phyloP scores from a whole-genome alignment of 1,140 invertebrate genomes.

The Pseudomyrmex flavicornis region DNA sequence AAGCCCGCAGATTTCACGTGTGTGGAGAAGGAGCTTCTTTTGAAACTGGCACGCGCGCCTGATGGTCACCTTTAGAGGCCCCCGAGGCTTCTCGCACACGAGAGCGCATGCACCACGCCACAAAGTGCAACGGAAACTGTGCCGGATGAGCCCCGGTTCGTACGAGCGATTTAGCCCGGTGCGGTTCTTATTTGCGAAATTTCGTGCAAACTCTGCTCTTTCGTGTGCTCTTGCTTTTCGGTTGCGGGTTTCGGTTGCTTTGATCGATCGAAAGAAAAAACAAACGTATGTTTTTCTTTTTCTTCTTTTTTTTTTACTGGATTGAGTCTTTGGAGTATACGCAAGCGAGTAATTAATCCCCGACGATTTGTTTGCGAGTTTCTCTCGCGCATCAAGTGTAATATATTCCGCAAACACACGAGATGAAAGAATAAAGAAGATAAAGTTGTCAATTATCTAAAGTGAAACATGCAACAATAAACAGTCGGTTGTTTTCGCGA shows the following conservation, averaged over 20 bases:
- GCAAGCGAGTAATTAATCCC: not conserved
- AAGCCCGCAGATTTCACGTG: slow-evolving; percentile 26
- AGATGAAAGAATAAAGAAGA: no score
- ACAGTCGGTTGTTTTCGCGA: not conserved
- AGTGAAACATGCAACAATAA: no score
- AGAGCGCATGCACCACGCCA: slow-evolving; percentile 30
- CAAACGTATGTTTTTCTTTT: not conserved
- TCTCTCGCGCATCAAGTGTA: no score
- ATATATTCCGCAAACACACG: no score
- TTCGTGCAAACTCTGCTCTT: not conserved
- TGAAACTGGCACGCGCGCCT: slow-evolving; percentile 28
- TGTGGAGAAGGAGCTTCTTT: slow-evolving; percentile 28
- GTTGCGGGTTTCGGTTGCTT: not conserved
- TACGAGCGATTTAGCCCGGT: slow-evolving; percentile 31
- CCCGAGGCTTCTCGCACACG: slow-evolving; percentile 13
- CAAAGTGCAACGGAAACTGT: slow-evolving; percentile 26
- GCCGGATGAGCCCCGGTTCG: not conserved
- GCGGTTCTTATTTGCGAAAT: slow-evolving; percentile 33
- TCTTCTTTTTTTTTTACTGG: not conserved
- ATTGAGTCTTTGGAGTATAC: no score
- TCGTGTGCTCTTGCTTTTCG: not conserved
- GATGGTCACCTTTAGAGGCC: not conserved
- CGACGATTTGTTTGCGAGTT: not conserved
- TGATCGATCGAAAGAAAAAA: slow-evolving; percentile 14
- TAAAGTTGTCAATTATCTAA: no score